A percentile compares a stretch with the other conserved stretches of the same genome.
phyloP scores from a whole-genome alignment of 1,140 invertebrate species.

The Bradysia coprophila region DNA sequence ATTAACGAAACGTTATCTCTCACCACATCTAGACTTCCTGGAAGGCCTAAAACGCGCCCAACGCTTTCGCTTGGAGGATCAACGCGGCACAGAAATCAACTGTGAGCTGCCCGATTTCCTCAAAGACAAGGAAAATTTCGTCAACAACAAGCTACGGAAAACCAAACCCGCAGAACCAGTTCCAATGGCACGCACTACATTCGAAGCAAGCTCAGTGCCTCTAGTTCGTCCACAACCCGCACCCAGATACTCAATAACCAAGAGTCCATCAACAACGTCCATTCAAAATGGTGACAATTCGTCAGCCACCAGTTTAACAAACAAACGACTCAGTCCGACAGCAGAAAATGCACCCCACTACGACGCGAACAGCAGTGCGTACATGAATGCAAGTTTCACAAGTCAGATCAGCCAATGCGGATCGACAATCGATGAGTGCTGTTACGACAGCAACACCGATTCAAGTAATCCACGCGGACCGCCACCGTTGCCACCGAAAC shows the following conservation, averaged over 20 bases:
- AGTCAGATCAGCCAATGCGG: constrained; percentile 9
- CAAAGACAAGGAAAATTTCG: constrained; percentile 33
- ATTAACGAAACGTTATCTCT: not conserved
- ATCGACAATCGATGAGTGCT: constrained; percentile 1
- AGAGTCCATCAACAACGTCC: not conserved
- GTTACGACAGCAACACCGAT: no score
- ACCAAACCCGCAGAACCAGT: not conserved
- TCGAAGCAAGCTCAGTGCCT: not conserved
- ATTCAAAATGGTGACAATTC: constrained; percentile 4
- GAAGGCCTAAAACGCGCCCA: constrained; percentile 61
- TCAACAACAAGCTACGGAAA: constrained; percentile 14
- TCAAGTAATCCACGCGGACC: constrained; percentile 18
- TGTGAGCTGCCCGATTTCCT: constrained; percentile 64
- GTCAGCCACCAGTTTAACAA: not conserved
- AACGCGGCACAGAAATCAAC: constrained; percentile 63
- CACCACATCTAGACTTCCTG: constrained; percentile 32
- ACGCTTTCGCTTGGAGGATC: constrained; percentile 54
- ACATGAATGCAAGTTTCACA: not conserved
- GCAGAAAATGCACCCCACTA: not conserved
- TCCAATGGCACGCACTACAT: not conserved
- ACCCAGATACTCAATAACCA: constrained; percentile 14
- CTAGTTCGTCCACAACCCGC: constrained; percentile 14
- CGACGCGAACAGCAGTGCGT: not conserved
- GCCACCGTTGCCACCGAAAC: constrained; percentile 34
- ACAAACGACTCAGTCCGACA: not conserved